Conservation (phyloP, 2,113 vertebrate genomes). For the Alces alces region DNA sequence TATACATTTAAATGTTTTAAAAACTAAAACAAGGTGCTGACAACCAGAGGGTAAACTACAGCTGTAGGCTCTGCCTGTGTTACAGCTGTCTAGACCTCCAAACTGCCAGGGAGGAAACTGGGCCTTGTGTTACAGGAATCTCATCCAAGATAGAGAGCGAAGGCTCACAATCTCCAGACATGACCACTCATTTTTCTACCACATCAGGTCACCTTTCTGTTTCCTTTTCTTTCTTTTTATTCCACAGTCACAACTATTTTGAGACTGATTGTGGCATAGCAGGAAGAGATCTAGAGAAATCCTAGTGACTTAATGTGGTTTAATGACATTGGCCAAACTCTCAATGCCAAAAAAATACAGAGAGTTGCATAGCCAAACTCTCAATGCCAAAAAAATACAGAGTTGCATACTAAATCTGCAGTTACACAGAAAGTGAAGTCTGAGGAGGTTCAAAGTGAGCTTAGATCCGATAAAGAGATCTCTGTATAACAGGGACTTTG, state of each 20-base stretch:
- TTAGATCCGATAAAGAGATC: slow-evolving; percentile 55
- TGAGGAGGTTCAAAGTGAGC: slow-evolving; percentile 60
- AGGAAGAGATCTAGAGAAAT: slow-evolving; percentile 44
- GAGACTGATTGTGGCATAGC: slow-evolving; percentile 22
- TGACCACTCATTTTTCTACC: neutral
- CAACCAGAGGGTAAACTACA: neutral
- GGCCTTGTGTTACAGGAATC: neutral
- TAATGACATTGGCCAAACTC: slow-evolving; percentile 54
- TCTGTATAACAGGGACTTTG: slow-evolving; percentile 58
- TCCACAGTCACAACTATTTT: slow-evolving; percentile 48
- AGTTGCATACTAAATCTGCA: slow-evolving; percentile 56
- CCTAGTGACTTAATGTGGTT: slow-evolving; percentile 35
- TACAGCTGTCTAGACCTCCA: neutral
- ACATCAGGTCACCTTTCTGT: neutral
- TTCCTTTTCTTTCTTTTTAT: neutral
- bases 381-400: slow-evolving; percentile 44
- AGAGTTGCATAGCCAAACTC: slow-evolving; percentile 53
- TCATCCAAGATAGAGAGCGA: neutral
- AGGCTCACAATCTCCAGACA: neutral
- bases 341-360: slow-evolving; percentile 44
- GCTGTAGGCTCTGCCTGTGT: neutral
- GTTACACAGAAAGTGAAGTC: slow-evolving; percentile 58
- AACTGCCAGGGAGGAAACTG: neutral
- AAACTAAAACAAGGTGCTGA: neutral
- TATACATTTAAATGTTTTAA: neutral